Percentiles rank a stretch among this genome's conserved stretches.
Conservation (phyloP, 2,888 invertebrate genomes). For the Andrena minutula region DNA sequence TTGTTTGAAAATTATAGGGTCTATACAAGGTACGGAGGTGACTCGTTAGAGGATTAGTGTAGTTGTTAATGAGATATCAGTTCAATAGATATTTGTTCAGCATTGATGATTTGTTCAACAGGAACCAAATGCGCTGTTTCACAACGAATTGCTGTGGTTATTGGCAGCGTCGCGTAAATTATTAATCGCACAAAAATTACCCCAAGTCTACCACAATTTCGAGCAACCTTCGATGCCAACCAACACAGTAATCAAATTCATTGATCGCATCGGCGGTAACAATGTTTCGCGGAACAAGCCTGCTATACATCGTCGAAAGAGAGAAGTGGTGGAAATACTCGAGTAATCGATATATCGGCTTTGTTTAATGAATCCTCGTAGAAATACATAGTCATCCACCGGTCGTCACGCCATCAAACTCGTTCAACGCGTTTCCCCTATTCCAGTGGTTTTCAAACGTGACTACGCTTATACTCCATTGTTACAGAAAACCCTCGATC, state of each 20-base stretch:
- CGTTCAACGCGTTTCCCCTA: slow-evolving; percentile 37
- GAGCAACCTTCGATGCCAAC: slow-evolving; percentile 26
- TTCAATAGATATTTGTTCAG: too few species aligned
- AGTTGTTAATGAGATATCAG: too few species aligned
- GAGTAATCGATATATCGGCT: slow-evolving; percentile 59
- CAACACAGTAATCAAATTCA: slow-evolving; percentile 49
- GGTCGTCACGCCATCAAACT: slow-evolving; percentile 55
- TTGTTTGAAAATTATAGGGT: too few species aligned
- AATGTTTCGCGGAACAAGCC: slow-evolving; percentile 40
- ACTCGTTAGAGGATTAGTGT: too few species aligned
- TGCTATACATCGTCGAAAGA: slow-evolving; percentile 12
- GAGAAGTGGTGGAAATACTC: slow-evolving; percentile 25
- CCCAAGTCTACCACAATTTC: neutral
- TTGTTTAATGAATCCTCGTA: slow-evolving; percentile 57
- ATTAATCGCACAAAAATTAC: slow-evolving; percentile 9
- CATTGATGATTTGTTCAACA: too few species aligned
- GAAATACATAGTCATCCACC: slow-evolving; percentile 57
- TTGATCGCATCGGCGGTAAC: slow-evolving; percentile 50
- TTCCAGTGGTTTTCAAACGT: slow-evolving; percentile 36
- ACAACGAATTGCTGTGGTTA: slow-evolving; percentile 1
- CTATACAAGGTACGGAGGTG: too few species aligned
- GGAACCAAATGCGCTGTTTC: too few species aligned
- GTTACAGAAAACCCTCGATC: neutral
- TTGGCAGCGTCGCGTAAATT: slow-evolving; percentile 3
- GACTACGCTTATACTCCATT: neutral